phyloP scores from a whole-genome alignment of 2,888 invertebrate species.

The Bombyx huttoni region DNA sequence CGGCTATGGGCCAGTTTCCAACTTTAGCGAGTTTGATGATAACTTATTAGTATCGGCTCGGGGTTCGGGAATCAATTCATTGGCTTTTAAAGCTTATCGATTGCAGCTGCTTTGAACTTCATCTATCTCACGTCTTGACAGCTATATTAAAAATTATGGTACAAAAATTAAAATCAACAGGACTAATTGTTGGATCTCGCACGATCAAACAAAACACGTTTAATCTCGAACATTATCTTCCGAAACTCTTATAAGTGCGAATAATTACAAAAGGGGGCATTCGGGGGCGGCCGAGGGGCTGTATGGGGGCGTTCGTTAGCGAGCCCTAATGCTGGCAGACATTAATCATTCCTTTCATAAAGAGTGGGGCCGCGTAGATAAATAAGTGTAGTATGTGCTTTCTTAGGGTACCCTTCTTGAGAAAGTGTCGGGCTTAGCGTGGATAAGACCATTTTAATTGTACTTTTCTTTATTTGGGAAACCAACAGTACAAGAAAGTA shows the following conservation, averaged over 20 bases:
- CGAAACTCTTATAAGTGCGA: constrained; percentile 68
- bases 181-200: too few species aligned
- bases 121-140: too few species aligned
- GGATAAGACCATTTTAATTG: constrained; percentile 21
- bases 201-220: constrained; percentile 4
- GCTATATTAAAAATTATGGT: too few species aligned
- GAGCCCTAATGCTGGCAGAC: constrained; percentile 67
- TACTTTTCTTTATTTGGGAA: not conserved
- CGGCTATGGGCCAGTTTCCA: too few species aligned
- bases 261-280: constrained; percentile 48
- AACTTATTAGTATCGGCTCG: too few species aligned
- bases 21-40: too few species aligned
- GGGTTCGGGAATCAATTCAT: too few species aligned
- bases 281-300: constrained; percentile 13
- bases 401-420: constrained; percentile 69
- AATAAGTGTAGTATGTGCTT: constrained; percentile 73
- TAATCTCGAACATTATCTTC: constrained; percentile 27
- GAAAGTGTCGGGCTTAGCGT: constrained; percentile 22
- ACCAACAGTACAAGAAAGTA: too few species aligned
- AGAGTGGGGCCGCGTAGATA: constrained; percentile 69
- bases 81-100: too few species aligned
- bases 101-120: too few species aligned
- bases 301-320: constrained; percentile 48
- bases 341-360: constrained; percentile 74
- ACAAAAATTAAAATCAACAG: too few species aligned